A percentile compares a stretch with the other conserved stretches of the same genome.
Conservation (phyloP, 1,140 invertebrate genomes). For the Drosophila sp. region DNA sequence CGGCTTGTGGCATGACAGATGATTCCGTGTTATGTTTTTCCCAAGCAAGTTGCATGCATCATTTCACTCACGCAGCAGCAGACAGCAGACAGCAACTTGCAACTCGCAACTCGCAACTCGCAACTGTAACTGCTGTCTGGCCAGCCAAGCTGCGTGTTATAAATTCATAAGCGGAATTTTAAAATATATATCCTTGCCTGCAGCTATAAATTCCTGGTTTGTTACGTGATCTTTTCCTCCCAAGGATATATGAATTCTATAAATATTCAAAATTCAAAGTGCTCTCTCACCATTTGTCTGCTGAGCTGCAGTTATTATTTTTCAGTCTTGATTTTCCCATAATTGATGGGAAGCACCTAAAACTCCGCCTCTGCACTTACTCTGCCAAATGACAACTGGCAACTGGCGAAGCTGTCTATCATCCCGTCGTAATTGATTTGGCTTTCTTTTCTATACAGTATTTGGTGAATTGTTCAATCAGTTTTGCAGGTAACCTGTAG, state of each 20-base stretch:
- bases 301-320: neutral
- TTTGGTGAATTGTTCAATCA: constrained; percentile 21
- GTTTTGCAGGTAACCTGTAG: constrained; percentile 25
- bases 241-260: constrained; percentile 50
- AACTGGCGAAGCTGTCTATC: constrained; percentile 26
- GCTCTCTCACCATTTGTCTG: constrained; percentile 10
- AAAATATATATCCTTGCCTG: constrained; percentile 57
- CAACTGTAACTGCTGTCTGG: constrained; percentile 12
- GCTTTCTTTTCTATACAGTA: neutral
- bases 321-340: constrained; percentile 31
- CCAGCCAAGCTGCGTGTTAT: constrained; percentile 48
- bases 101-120: no score
- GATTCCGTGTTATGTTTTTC: constrained; percentile 8
- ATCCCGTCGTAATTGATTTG: constrained; percentile 19
- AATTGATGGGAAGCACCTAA: constrained; percentile 54
- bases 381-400: constrained; percentile 43
- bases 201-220: constrained; percentile 50
- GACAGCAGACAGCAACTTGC: no score
- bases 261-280: constrained; percentile 65
- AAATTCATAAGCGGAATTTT: constrained; percentile 77
- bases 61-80: constrained; percentile 49
- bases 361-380: neutral
- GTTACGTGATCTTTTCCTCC: constrained; percentile 62
- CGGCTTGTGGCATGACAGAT: constrained; percentile 26
- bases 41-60: constrained; percentile 42